Base-by-base conservation (phyloP, 2,113 vertebrate genomes). In the Cebidichthys violaceus region DNA sequence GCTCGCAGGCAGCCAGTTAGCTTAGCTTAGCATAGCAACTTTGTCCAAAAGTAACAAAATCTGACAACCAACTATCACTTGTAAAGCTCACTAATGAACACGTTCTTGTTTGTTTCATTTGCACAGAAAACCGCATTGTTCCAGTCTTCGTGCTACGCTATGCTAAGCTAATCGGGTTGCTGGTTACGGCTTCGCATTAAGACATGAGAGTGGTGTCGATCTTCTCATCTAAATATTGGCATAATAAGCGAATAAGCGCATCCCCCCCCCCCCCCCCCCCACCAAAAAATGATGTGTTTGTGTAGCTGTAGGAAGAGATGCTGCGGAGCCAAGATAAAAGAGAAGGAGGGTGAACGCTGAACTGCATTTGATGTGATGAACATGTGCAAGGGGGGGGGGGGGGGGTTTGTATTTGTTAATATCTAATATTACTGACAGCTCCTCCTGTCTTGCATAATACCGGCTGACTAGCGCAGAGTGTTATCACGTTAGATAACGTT, bases 401-500 rank as follows among this genome's bases (percentile, higher is more conserved):
- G n/a, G n/a, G n/a, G n/a, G n/a, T n/a, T n/a, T n/a, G 33, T 50
- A 13, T 55, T 60, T 47, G 10, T 73, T 61, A 47, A 68, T 15
- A 41, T 75, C 13, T 47, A 67, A 70, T 17, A 75, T 71, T 52
- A 62, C 64, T 43, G 33, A 50, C 55, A 10, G 84, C 55, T 52
- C 60, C 35, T 59, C 64, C 70, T 22, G 33, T 77, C 64, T 81
- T 47, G 62, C 52, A 54, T 70, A 68, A 82, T 7, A 6, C 27
- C 13, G 1, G 17, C 4, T 33, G 77, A 70, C 47, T 4, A 41
- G 73, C 31, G 18, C 79, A 3, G 73, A 50, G 35, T 78, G 65
- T 75, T 70, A 77, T 81, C 74, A 79, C 45, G 74, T 90, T 76
- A 74, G 82, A 64, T 86, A 86, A 85, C 39, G 17, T 85, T 85